These are phyloP conservation scores for Bhutanitis thaidina DNA, from an alignment of 2,888 invertebrate genomes.

Conservation along the genomic window DNA sequence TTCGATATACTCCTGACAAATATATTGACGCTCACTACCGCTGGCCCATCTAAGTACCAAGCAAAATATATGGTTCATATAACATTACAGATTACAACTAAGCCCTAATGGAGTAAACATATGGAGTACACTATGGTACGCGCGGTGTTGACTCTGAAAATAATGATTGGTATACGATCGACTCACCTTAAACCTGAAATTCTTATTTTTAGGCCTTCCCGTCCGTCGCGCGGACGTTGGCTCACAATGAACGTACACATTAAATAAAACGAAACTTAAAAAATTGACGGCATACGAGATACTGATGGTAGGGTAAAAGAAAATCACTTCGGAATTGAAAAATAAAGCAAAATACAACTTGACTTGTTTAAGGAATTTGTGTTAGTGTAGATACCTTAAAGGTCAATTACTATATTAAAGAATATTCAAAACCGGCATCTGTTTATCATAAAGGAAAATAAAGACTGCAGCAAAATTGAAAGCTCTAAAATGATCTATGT, in stretches of 20 bases:
- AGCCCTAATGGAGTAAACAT: conserved; percentile 46
- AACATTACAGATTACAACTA: conserved; percentile 48
- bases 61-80: conserved; percentile 70
- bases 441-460: conserved; percentile 15
- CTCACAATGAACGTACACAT: conserved; percentile 32
- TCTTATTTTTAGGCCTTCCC: conserved; percentile 27
- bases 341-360: conserved; percentile 39
- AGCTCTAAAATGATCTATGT: neutral
- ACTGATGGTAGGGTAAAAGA: conserved; percentile 42
- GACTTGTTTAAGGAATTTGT: conserved; percentile 75
- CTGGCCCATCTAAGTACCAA: conserved; percentile 91
- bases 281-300: conserved; percentile 26
- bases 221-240: conserved; percentile 31
- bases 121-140: conserved; percentile 28
- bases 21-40: conserved; percentile 98
- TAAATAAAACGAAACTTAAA: conserved; percentile 35
- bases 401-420: conserved; percentile 1
- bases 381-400: conserved; percentile 51
- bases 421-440: neutral
- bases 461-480: conserved; percentile 20
- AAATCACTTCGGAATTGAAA: conserved; percentile 38
- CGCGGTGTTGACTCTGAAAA: conserved; percentile 29
- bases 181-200: conserved; percentile 55
- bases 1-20: conserved; percentile 99
- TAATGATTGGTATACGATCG: conserved; percentile 22